phyloP scores from a whole-genome alignment of 2,113 vertebrate genomes.

The Arothron firmamentum region DNA sequence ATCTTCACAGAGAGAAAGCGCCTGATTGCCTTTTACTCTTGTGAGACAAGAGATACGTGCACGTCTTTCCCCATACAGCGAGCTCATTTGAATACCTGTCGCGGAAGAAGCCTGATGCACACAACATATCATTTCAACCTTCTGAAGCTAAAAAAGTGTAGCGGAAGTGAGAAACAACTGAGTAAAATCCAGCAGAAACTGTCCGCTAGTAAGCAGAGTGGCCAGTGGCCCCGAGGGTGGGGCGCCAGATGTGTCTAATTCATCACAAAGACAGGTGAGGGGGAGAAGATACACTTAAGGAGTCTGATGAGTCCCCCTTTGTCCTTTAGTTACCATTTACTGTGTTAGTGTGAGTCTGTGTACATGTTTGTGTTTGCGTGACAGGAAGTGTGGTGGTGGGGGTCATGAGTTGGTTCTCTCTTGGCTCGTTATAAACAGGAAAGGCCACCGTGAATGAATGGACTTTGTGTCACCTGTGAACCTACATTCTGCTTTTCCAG shows the following conservation, averaged over 20 bases:
- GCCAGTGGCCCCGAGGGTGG: conserved; percentile 17
- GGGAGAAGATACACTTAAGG: conserved; percentile 36
- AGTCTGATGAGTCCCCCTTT: conserved; percentile 9
- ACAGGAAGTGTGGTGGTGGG: conserved; percentile 3
- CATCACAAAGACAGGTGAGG: conserved; percentile 57
- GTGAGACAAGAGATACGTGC: not conserved
- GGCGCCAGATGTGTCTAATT: conserved; percentile 63
- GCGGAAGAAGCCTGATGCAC: not conserved
- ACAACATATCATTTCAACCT: not conserved
- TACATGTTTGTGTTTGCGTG: conserved; percentile 1
- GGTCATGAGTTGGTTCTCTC: not conserved
- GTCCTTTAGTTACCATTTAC: conserved; percentile 5
- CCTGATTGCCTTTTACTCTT: conserved; percentile 7
- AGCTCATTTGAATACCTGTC: not conserved
- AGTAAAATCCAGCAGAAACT: conserved; percentile 35
- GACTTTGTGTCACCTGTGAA: no score
- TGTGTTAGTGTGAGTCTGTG: conserved; percentile 13
- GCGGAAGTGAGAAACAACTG: conserved; percentile 26
- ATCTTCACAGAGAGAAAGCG: conserved; percentile 5
- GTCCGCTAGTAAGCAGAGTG: conserved; percentile 46
- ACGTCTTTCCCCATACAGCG: not conserved
- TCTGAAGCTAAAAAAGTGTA: no score
- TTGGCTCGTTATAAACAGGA: not conserved
- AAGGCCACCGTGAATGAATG: not conserved
- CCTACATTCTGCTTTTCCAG: no score